phyloP scores from a whole-genome alignment of 92 coral and sea anemone genomes.

The Paramuricea clavata region DNA sequence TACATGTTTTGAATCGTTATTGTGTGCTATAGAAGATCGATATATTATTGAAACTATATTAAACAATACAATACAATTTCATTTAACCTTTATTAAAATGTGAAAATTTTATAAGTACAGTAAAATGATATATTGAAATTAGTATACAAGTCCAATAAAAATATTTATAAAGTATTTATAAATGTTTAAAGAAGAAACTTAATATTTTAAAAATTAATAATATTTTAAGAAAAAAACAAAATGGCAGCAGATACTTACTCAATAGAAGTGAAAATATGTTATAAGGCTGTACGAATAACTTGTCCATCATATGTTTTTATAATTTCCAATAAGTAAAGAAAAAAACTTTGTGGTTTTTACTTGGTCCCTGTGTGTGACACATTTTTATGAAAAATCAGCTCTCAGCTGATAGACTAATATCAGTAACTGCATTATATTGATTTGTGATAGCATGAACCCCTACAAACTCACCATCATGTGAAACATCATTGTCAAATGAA shows the following conservation, averaged over 20 bases:
- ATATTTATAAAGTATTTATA: background rate
- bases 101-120: too few species aligned
- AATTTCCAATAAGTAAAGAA: background rate
- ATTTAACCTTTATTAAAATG: too few species aligned
- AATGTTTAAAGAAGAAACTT: background rate
- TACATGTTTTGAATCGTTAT: too few species aligned
- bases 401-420: slow-evolving; percentile 11
- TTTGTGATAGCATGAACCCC: too few species aligned
- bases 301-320: background rate
- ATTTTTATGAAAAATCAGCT: background rate
- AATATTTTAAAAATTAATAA: background rate
- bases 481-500: too few species aligned
- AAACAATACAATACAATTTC: too few species aligned
- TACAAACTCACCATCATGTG: too few species aligned
- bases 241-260: background rate
- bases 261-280: background rate
- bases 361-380: background rate
- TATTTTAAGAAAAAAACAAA: background rate
- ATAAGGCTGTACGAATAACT: background rate
- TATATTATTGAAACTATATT: too few species aligned
- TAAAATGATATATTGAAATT: too few species aligned
- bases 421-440: too few species aligned
- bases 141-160: too few species aligned
- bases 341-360: background rate
- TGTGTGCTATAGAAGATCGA: background rate